Conservation (phyloP, 2,113 vertebrate species). For the Zingel zingel region DNA sequence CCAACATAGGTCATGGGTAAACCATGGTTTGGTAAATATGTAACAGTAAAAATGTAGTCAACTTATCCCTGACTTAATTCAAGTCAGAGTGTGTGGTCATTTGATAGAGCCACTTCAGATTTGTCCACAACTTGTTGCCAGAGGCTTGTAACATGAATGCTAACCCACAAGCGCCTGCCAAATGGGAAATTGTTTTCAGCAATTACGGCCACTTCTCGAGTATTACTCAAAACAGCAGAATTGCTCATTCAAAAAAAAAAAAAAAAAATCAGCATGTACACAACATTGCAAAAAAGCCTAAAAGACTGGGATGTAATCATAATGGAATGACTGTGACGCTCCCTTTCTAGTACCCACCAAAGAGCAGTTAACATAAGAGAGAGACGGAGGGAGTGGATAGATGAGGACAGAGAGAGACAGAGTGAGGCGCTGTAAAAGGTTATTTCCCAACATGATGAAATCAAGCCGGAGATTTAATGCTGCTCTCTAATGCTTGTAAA, state of each 20-base stretch:
- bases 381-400: conserved; percentile 50
- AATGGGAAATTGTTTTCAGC: conserved; percentile 47
- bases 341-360: conserved; percentile 50
- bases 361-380: conserved; percentile 56
- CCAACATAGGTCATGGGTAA: conserved; percentile 1
- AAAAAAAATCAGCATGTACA: conserved; percentile 13
- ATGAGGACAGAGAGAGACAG: conserved; percentile 44
- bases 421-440: conserved; percentile 53
- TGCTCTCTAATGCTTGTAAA: conserved; percentile 71
- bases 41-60: conserved; percentile 31
- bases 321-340: conserved; percentile 49
- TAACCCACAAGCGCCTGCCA: conserved; percentile 37
- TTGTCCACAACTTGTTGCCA: conserved; percentile 42
- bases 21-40: conserved; percentile 5
- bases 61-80: conserved; percentile 9
- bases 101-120: conserved; percentile 47
- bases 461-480: conserved; percentile 70
- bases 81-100: background rate
- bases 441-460: conserved; percentile 75
- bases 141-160: conserved; percentile 38
- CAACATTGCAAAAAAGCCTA: background rate
- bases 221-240: conserved; percentile 52
- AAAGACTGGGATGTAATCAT: conserved; percentile 45
- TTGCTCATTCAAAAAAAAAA: conserved; percentile 4
- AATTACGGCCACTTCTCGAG: conserved; percentile 57